phyloP scores from a whole-genome alignment of 1,140 invertebrate species.

The Cyclargus thomasi region DNA sequence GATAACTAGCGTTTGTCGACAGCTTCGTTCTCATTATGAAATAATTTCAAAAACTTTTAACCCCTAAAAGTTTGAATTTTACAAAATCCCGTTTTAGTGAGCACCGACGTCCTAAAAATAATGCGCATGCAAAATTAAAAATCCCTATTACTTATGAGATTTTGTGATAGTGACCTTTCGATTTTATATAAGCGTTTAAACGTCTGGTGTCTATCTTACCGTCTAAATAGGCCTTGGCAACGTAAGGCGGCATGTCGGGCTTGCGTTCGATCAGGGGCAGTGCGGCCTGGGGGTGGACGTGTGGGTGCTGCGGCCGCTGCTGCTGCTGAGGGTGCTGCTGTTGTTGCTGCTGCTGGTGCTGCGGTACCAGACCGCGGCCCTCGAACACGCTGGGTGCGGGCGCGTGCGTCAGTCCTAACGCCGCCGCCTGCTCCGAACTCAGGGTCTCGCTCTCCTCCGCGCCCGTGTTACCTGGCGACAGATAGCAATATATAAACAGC shows the following conservation, averaged over 20 bases:
- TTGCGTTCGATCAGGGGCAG: constrained; percentile 40
- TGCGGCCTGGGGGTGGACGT: constrained; percentile 31
- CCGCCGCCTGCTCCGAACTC: constrained; percentile 59
- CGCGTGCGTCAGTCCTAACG: constrained; percentile 55
- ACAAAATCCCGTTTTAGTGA: no score
- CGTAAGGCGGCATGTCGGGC: constrained; percentile 46
- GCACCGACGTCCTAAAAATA: no score
- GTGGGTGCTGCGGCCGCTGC: constrained; percentile 23
- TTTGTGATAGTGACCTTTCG: no score
- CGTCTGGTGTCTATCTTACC: constrained; percentile 29
- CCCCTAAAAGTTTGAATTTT: no score
- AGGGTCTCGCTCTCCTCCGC: constrained; percentile 55
- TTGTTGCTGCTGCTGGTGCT: constrained; percentile 24
- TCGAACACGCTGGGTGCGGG: constrained; percentile 56
- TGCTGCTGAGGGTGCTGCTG: constrained; percentile 18
- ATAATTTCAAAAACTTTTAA: no score
- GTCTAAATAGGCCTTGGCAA: constrained; percentile 52
- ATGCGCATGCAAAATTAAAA: no score
- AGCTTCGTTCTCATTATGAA: no score
- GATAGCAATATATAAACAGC: no score
- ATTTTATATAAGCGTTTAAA: no score
- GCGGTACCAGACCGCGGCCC: constrained; percentile 42
- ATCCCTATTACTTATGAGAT: no score
- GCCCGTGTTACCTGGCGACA: constrained; percentile 45
- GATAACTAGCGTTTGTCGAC: no score